phyloP scores from a whole-genome alignment of 35 echinoderm and acorn worm species.

The Ophioderma brevispina region DNA sequence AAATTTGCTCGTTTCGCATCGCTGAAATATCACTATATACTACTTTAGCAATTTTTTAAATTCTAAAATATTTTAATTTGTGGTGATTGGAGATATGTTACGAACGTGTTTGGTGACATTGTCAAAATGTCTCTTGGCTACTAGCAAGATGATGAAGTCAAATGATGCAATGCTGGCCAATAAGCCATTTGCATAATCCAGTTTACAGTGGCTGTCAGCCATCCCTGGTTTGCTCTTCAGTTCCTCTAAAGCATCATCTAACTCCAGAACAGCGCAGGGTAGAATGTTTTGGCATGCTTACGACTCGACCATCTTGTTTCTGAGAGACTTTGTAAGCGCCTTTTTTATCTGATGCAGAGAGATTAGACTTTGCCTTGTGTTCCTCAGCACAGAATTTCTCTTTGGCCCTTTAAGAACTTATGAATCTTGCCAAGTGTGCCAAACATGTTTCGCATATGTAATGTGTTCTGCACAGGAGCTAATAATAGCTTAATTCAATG shows the following conservation, averaged over 20 bases:
- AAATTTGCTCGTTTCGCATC: constrained; percentile 6
- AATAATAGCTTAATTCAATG: neutral
- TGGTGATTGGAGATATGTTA: constrained; percentile 34
- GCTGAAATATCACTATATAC: constrained; percentile 24
- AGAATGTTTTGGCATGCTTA: neutral
- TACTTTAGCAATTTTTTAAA: constrained; percentile 18
- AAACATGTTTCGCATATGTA: neutral
- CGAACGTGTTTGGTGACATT: constrained; percentile 21
- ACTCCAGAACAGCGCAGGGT: neutral
- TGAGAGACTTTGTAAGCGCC: constrained; percentile 16
- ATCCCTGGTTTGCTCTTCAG: neutral
- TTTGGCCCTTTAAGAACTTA: neutral
- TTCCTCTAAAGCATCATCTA: constrained; percentile 1
- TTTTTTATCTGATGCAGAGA: neutral
- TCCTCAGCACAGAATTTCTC: neutral
- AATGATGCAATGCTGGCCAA: constrained; percentile 12
- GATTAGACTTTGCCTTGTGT: neutral
- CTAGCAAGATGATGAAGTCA: constrained; percentile 26
- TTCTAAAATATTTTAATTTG: constrained; percentile 25
- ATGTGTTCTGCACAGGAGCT: neutral
- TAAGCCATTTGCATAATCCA: neutral
- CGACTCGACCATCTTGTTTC: constrained; percentile 7
- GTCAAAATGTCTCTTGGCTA: constrained; percentile 24
- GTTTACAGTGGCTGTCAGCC: neutral
- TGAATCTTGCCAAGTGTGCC: too few relatives aligned